phyloP scores from a whole-genome alignment of 2,888 invertebrate species.

The Drepanosiphum platanoidis region DNA sequence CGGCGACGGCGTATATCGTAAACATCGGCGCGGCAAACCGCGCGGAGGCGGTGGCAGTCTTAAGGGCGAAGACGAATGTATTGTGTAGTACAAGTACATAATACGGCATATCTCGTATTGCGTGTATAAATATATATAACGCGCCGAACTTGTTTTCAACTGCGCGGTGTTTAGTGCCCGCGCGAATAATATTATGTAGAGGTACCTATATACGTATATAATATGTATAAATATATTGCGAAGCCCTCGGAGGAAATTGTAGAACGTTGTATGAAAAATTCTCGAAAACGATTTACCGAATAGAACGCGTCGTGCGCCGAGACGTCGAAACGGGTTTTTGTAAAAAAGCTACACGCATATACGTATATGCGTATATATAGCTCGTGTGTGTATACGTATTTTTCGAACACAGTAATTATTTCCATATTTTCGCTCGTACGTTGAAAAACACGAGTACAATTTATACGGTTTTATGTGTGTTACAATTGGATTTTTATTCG shows the following conservation, averaged over 20 bases:
- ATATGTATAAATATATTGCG: neutral
- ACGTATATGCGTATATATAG: neutral
- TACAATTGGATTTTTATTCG: no score
- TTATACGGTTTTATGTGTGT: no score
- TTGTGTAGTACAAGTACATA: slow-evolving; percentile 4
- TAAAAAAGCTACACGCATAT: neutral
- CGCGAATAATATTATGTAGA: neutral
- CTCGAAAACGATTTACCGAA: neutral
- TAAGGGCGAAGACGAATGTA: slow-evolving; percentile 19
- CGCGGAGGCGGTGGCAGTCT: neutral
- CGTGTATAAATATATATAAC: neutral
- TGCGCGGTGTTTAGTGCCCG: neutral
- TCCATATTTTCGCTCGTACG: no score
- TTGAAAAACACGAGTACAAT: no score
- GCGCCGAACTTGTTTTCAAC: slow-evolving; percentile 33
- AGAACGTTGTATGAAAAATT: neutral
- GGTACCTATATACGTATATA: neutral
- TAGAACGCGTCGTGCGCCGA: neutral
- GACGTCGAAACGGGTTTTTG: neutral
- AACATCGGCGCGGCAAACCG: slow-evolving; percentile 10
- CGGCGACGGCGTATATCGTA: slow-evolving; percentile 10
- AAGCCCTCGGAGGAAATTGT: slow-evolving; percentile 20
- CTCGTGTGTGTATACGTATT: no score
- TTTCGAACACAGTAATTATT: no score
- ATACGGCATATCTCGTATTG: neutral